A percentile compares a stretch with the other conserved stretches of the same genome.
phyloP scores from a whole-genome alignment of 2,797 vertebrate genomes.

The Limosa lapponica region DNA sequence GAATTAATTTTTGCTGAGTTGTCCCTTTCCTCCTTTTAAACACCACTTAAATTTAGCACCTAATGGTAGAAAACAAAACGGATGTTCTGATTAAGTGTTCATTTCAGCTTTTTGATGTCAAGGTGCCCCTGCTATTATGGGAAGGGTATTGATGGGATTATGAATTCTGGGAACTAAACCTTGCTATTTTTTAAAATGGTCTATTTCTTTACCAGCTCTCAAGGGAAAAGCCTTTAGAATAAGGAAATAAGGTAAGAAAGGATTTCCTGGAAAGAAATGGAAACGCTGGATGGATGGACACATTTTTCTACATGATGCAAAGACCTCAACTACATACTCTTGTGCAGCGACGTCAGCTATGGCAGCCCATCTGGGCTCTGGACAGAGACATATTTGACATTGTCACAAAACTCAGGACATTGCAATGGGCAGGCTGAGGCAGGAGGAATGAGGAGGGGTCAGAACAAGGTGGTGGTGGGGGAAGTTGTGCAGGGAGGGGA shows the following conservation, averaged over 20 bases:
- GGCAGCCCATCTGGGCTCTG: neutral
- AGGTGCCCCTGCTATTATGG: neutral
- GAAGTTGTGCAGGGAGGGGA: neutral
- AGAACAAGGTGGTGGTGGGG: fast-evolving
- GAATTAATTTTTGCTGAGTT: neutral
- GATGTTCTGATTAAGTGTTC: neutral
- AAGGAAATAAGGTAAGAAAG: neutral
- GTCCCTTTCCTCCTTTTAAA: neutral
- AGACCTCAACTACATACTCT: fast-evolving
- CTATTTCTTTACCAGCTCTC: neutral
- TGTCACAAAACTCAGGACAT: neutral
- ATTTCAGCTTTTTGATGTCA: neutral
- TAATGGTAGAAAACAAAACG: neutral
- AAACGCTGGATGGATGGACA: neutral
- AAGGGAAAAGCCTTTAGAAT: neutral
- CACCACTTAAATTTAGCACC: neutral
- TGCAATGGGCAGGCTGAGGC: neutral
- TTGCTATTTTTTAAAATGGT: neutral
- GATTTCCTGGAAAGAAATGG: neutral
- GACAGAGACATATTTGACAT: neutral
- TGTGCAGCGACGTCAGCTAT: neutral
- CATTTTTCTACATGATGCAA: neutral
- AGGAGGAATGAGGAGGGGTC: neutral
- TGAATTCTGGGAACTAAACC: neutral
- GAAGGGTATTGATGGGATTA: neutral